Evolutionary conservation across 2,888 invertebrate genomes (phyloP).

Genomic region (Dicroscelio sp.): DNA sequence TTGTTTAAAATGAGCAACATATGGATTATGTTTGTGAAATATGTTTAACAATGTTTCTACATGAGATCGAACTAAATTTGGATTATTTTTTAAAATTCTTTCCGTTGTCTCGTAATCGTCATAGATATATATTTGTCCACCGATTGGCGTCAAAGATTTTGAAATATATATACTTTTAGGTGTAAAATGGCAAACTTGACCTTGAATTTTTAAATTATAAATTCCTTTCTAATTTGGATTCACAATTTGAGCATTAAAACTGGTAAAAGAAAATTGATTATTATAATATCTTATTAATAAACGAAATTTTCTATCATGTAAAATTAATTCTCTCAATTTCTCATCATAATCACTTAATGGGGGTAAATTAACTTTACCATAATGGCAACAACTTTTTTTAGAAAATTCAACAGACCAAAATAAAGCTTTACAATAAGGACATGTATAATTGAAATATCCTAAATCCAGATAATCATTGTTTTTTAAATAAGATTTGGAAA

Average conservation of each 20-base stretch:
- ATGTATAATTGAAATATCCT: constrained; percentile 4
- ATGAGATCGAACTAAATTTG: constrained; percentile 9
- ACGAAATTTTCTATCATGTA: constrained; percentile 20
- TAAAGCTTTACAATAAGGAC: constrained; percentile 10
- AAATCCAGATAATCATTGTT: constrained; percentile 1
- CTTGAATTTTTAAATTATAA: constrained; percentile 45
- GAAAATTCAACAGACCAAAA: too few relatives aligned
- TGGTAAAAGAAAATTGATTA: too few relatives aligned
- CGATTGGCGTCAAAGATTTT: neutral
- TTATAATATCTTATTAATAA: constrained; percentile 19
- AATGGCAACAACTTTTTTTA: constrained; percentile 39
- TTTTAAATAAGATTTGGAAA: neutral
- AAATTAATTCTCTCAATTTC: constrained; percentile 6
- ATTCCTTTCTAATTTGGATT: neutral
- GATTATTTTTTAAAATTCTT: constrained; percentile 15
- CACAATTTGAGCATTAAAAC: constrained; percentile 7
- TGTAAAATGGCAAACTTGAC: constrained; percentile 3
- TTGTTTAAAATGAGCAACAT: constrained; percentile 8
- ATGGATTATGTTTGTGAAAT: constrained; percentile 14
- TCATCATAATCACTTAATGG: constrained; percentile 13
- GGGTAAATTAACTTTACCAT: constrained; percentile 11
- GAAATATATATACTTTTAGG: neutral
- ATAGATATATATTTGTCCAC: constrained; percentile 32
- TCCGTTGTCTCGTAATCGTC: constrained; percentile 32
- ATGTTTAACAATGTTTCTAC: constrained; percentile 1